These are phyloP conservation scores for Taphrorychus bicolor DNA, from an alignment of 2,888 invertebrate species.

Conservation along the genomic window DNA sequence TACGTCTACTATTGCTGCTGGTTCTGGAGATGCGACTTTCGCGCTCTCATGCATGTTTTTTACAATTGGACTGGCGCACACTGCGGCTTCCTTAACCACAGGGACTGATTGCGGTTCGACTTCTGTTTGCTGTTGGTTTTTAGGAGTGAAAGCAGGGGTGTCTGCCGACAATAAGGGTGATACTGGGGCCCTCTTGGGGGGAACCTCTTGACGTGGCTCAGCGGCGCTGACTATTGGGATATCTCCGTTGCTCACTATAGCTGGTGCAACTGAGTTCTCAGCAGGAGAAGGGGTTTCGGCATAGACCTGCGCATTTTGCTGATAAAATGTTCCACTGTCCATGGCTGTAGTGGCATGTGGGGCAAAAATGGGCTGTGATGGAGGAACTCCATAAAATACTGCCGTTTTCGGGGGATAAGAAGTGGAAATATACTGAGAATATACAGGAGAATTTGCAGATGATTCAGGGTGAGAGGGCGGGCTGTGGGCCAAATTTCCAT, in stretches of 20 bases:
- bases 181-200: neutral
- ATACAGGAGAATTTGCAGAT: neutral
- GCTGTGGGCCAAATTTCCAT: neutral
- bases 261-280: neutral
- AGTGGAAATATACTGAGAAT: slow-evolving; percentile 14
- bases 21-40: neutral
- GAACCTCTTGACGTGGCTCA: neutral
- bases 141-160: slow-evolving; percentile 30
- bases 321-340: slow-evolving; percentile 23
- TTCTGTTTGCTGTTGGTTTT: slow-evolving; percentile 13
- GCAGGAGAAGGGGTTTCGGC: slow-evolving; percentile 3
- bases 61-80: neutral
- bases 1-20: neutral
- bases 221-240: neutral
- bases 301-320: slow-evolving; percentile 10
- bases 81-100: neutral
- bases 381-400: slow-evolving; percentile 32
- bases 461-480: neutral
- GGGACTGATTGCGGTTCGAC: neutral
- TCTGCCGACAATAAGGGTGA: slow-evolving; percentile 31
- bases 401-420: slow-evolving; percentile 21
- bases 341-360: slow-evolving; percentile 12
- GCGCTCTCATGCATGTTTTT: neutral
- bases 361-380: slow-evolving; percentile 31
- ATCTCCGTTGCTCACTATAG: neutral